Percentiles rank a stretch among this genome's conserved stretches.
Conservation (phyloP, 2,888 invertebrate species). For the Rotaria socialis region DNA sequence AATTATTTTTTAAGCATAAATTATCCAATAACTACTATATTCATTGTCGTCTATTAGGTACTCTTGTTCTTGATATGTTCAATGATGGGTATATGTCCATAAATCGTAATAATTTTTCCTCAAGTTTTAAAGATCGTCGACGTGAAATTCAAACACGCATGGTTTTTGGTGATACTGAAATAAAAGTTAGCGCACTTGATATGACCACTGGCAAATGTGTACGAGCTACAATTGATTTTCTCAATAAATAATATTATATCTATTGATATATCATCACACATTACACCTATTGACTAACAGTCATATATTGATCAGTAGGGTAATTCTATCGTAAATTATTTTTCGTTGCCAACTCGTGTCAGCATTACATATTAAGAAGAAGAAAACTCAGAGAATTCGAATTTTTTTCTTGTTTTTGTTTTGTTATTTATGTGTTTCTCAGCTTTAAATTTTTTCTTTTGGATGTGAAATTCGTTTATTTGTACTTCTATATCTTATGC, state of each 20-base stretch:
- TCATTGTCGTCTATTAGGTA: neutral
- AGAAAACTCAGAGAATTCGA: too few relatives aligned
- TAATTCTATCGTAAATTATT: neutral
- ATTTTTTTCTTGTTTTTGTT: neutral
- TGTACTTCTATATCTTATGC: too few relatives aligned
- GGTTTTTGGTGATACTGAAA: constrained; percentile 64
- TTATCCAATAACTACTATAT: neutral
- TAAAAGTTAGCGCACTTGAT: constrained; percentile 63
- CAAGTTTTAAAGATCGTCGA: constrained; percentile 42
- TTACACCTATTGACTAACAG: neutral
- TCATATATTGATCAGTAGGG: neutral
- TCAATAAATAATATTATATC: constrained; percentile 53
- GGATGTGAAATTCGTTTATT: too few relatives aligned
- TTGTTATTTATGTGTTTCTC: neutral
- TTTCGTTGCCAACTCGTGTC: neutral
- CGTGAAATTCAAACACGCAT: constrained; percentile 63
- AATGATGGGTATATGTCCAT: neutral
- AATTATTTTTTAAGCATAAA: neutral
- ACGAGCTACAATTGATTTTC: constrained; percentile 61
- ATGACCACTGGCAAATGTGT: constrained; percentile 61
- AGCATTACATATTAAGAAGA: too few relatives aligned
- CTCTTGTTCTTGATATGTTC: constrained; percentile 10
- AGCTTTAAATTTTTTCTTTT: too few relatives aligned
- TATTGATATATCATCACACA: neutral
- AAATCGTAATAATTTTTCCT: neutral